These are phyloP conservation scores for Danio aesculapii DNA, from an alignment of 2,797 vertebrate species.

Conservation along the genomic window DNA sequence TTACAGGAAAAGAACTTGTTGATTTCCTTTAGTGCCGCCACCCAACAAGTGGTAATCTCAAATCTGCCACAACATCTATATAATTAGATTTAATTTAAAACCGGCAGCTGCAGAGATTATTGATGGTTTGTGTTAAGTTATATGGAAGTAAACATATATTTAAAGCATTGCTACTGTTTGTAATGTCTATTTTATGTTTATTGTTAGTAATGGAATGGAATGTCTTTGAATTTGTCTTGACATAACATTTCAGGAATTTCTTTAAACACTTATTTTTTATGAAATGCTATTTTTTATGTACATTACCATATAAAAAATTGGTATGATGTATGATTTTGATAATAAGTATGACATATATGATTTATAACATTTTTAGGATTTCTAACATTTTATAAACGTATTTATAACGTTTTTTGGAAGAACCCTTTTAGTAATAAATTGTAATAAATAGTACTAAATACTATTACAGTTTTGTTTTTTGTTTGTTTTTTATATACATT, in stretches of 20 bases:
- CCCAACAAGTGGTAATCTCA: neutral
- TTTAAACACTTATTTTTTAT: neutral
- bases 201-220: neutral
- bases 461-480: no score
- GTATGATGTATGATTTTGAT: no score
- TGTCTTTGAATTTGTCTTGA: neutral
- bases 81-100: neutral
- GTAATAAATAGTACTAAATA: no score
- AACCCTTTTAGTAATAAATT: no score
- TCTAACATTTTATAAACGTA: no score
- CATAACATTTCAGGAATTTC: no score
- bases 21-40: neutral
- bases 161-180: neutral
- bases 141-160: neutral
- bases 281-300: neutral
- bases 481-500: no score
- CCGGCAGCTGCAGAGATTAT: neutral
- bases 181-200: neutral
- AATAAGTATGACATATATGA: no score
- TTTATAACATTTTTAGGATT: no score
- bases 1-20: slow-evolving; percentile 39
- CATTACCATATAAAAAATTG: neutral
- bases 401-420: no score
- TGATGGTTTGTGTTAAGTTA: neutral
- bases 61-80: neutral